phyloP scores from a whole-genome alignment of 2,888 invertebrate genomes.

The Bimastos eiseni region DNA sequence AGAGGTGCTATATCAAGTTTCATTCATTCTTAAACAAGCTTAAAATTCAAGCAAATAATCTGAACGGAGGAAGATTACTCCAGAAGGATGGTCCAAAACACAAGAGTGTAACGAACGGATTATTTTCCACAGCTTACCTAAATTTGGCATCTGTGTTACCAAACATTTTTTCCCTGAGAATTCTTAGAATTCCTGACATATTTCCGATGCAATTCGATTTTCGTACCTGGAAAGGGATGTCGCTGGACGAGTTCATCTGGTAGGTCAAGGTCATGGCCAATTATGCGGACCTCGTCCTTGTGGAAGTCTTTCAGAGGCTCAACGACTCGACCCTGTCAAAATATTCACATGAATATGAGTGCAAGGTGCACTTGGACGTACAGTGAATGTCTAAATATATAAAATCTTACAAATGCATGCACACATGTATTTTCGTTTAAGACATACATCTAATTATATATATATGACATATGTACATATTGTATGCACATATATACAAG shows the following conservation, averaged over 20 bases:
- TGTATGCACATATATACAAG: no score
- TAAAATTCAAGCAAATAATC: no score
- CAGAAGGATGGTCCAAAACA: not conserved
- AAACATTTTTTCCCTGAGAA: not conserved
- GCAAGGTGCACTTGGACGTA: not conserved
- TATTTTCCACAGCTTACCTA: no score
- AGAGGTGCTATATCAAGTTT: no score
- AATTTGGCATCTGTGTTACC: not conserved
- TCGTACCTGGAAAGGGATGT: constrained; percentile 88
- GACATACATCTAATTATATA: no score
- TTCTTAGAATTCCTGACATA: not conserved
- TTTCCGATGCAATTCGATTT: not conserved
- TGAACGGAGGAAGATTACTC: not conserved
- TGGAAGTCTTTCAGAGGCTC: constrained; percentile 99
- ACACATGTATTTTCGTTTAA: no score
- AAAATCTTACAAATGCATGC: no score
- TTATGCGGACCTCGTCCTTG: constrained; percentile 90
- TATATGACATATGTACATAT: no score
- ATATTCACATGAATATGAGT: not conserved
- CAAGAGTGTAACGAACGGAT: not conserved
- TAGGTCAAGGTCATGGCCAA: constrained; percentile 87
- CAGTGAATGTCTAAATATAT: no score
- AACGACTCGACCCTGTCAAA: constrained; percentile 78
- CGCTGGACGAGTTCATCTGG: constrained; percentile 84
- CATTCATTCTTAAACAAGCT: no score